Conservation (phyloP, 2,113 vertebrate genomes). For the Platanista minor region DNA sequence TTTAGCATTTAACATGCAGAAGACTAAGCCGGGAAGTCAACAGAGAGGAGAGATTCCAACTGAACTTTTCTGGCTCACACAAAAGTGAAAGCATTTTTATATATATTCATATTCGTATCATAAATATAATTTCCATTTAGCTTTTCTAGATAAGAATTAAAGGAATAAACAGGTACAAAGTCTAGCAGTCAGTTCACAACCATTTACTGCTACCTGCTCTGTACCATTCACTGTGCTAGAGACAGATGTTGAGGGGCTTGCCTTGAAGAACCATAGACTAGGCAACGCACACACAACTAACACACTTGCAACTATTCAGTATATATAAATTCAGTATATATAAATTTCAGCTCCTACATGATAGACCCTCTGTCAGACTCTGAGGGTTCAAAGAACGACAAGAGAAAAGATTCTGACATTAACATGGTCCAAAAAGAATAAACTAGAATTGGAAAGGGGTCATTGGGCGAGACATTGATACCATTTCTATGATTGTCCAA, state of each 20-base stretch:
- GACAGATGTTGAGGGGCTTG: not conserved
- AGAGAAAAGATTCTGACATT: not conserved
- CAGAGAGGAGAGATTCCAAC: conserved; percentile 18
- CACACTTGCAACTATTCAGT: not conserved
- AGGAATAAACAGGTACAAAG: conserved; percentile 9
- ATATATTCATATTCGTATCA: not conserved
- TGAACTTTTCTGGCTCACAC: conserved; percentile 19
- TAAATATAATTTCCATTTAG: not conserved
- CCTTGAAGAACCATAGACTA: not conserved
- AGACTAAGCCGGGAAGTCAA: conserved; percentile 49
- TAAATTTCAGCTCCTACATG: not conserved
- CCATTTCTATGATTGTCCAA: not conserved
- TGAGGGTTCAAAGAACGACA: not conserved
- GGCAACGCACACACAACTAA: not conserved
- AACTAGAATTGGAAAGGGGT: not conserved
- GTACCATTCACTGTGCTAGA: not conserved
- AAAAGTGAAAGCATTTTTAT: not conserved
- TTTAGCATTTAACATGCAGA: conserved; percentile 48
- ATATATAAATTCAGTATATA: not conserved
- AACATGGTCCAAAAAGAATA: not conserved
- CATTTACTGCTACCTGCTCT: not conserved
- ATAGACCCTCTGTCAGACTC: not conserved
- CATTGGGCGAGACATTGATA: not conserved
- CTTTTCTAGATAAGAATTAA: conserved; percentile 36
- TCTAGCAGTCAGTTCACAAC: not conserved